Evolutionary conservation across 2,888 invertebrate species (phyloP).

Genomic region (Harmothoe impar): DNA sequence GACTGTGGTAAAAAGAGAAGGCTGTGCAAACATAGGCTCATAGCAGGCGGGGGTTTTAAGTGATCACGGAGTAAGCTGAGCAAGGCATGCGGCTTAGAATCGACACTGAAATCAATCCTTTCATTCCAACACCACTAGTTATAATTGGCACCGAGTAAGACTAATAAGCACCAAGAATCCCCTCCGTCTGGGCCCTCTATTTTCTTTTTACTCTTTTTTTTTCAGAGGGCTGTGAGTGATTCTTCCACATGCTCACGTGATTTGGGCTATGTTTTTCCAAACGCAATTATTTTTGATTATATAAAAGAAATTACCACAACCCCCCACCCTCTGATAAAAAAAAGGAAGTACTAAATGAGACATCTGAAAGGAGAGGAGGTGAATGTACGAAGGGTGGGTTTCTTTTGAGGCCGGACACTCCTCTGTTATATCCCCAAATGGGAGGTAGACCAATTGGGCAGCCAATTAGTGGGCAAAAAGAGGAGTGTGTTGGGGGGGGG

Average conservation of each 20-base stretch:
- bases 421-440: slow-evolving; percentile 26
- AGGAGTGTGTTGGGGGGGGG: not conserved
- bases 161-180: slow-evolving; percentile 9
- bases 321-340: not conserved
- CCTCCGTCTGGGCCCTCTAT: not conserved
- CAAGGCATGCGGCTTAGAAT: not conserved
- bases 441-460: slow-evolving; percentile 27
- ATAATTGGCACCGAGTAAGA: slow-evolving; percentile 1
- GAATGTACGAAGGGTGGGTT: no score
- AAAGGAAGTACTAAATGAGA: not conserved
- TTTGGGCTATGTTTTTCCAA: no score
- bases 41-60: not conserved
- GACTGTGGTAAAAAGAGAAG: not conserved
- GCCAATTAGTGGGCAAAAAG: slow-evolving; percentile 16
- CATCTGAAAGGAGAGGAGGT: no score
- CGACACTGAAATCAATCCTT: slow-evolving; percentile 29
- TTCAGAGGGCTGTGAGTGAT: no score
- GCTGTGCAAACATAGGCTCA: slow-evolving; percentile 29
- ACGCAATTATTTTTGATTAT: no score
- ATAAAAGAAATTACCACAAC: slow-evolving; percentile 6
- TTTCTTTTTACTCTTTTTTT: no score
- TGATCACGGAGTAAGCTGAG: not conserved
- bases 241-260: no score
- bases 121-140: not conserved
- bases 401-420: slow-evolving; percentile 19